phyloP scores from a whole-genome alignment of 2,888 invertebrate species.

The Plagiodera versicolora region DNA sequence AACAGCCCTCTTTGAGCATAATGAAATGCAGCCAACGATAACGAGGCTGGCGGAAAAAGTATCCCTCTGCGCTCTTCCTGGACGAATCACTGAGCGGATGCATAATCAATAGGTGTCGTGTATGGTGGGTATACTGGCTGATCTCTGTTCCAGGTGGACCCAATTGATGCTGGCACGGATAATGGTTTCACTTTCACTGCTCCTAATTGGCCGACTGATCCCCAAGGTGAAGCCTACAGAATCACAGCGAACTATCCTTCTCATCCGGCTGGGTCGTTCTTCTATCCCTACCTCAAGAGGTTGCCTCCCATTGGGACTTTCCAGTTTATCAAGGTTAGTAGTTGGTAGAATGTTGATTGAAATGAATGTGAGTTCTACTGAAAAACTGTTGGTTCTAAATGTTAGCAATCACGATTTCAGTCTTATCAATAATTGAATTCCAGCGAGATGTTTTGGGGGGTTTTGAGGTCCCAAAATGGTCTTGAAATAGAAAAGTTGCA shows the following conservation, averaged over 20 bases:
- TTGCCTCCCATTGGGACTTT: conserved; percentile 89
- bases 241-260: conserved; percentile 88
- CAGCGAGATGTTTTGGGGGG: too few relatives aligned
- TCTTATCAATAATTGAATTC: too few relatives aligned
- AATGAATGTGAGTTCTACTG: too few relatives aligned
- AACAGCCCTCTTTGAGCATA: not conserved
- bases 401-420: too few relatives aligned
- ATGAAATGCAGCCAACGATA: not conserved
- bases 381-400: too few relatives aligned
- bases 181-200: conserved; percentile 95
- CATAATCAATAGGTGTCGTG: too few relatives aligned
- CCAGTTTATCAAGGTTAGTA: conserved; percentile 82
- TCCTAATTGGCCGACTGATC: conserved; percentile 94
- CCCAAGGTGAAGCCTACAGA: conserved; percentile 83
- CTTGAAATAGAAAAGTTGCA: too few relatives aligned
- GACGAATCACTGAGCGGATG: too few relatives aligned
- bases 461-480: too few relatives aligned
- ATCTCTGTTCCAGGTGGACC: conserved; percentile 68
- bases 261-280: conserved; percentile 93
- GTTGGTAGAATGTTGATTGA: conserved; percentile 4
- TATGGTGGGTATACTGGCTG: not conserved
- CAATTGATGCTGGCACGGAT: conserved; percentile 91
- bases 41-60: too few relatives aligned
- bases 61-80: too few relatives aligned
- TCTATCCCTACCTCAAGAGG: conserved; percentile 85